These are phyloP conservation scores for Scaptomyza caliginosa DNA, from an alignment of 2,888 invertebrate species.

Conservation along the genomic window DNA sequence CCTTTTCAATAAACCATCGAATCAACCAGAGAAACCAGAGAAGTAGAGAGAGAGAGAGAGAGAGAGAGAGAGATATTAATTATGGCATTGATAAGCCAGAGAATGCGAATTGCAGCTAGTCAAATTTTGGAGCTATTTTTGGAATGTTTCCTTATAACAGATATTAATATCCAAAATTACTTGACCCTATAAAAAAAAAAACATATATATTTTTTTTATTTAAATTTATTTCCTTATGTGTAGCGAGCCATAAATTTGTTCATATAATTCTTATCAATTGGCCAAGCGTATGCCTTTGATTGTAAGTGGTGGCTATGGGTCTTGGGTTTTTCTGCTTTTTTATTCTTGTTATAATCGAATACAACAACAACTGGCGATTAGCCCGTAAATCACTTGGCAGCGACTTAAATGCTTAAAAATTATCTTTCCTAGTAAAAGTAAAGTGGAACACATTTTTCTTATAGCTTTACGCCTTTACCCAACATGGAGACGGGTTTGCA, in stretches of 20 bases:
- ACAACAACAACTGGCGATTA: slow-evolving; percentile 11
- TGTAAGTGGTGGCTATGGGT: slow-evolving; percentile 3
- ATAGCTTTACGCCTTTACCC: slow-evolving; percentile 44
- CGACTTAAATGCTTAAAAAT: slow-evolving; percentile 6
- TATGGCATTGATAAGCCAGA: slow-evolving; percentile 60
- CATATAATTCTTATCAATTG: slow-evolving; percentile 57
- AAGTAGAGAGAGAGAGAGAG: too few species aligned
- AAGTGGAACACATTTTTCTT: not conserved
- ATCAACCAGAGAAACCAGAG: too few species aligned
- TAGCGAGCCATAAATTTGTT: slow-evolving; percentile 18
- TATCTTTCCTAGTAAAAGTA: not conserved
- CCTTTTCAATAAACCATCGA: slow-evolving; percentile 31
- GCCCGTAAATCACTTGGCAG: slow-evolving; percentile 1
- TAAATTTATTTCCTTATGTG: not conserved
- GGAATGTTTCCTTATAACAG: slow-evolving; percentile 8
- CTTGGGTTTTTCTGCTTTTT: slow-evolving; percentile 11
- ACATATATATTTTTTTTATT: not conserved
- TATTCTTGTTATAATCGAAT: slow-evolving; percentile 19
- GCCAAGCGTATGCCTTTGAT: slow-evolving; percentile 11
- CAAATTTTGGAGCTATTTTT: slow-evolving; percentile 10
- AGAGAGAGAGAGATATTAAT: slow-evolving; percentile 50
- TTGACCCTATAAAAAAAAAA: not conserved
- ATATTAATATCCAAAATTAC: not conserved
- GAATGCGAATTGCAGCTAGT: slow-evolving; percentile 49
- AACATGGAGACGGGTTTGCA: slow-evolving; percentile 92